Percentiles rank a stretch among this genome's conserved stretches.
phyloP scores from a whole-genome alignment of 2,797 vertebrate genomes.

The Pachyuromys duprasi region DNA sequence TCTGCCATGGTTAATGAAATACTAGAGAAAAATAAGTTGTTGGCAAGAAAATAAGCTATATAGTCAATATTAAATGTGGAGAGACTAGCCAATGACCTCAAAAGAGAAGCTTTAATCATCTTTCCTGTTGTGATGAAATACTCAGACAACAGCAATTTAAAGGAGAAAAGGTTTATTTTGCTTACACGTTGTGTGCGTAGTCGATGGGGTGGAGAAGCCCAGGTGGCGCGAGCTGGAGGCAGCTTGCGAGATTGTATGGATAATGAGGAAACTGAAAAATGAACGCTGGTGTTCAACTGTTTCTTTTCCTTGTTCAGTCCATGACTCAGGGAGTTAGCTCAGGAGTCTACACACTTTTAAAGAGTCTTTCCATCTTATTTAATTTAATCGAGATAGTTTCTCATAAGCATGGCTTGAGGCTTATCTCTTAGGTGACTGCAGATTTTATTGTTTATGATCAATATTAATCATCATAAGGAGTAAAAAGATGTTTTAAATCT shows the following conservation, averaged over 20 bases:
- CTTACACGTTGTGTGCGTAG: neutral
- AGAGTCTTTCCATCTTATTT: neutral
- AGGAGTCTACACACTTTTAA: neutral
- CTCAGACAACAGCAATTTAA: neutral
- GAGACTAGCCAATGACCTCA: neutral
- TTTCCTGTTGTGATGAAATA: neutral
- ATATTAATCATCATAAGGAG: neutral
- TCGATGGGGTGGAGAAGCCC: no score
- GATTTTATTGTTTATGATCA: neutral
- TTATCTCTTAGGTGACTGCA: neutral
- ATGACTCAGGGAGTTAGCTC: neutral
- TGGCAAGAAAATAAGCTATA: neutral
- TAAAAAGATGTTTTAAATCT: neutral
- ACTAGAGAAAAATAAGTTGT: neutral
- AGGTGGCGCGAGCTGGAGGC: neutral
- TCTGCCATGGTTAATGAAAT: slow-evolving; percentile 14
- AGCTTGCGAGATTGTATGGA: neutral
- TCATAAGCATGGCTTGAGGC: neutral
- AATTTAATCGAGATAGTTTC: neutral
- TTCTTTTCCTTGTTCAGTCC: neutral
- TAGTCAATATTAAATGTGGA: neutral
- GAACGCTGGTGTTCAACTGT: neutral
- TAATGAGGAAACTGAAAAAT: no score
- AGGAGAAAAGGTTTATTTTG: neutral
- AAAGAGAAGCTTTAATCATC: neutral